Percentiles rank a stretch among this genome's conserved stretches.
phyloP scores from a whole-genome alignment of 2,797 vertebrate genomes.

The Sebastes iracundus region DNA sequence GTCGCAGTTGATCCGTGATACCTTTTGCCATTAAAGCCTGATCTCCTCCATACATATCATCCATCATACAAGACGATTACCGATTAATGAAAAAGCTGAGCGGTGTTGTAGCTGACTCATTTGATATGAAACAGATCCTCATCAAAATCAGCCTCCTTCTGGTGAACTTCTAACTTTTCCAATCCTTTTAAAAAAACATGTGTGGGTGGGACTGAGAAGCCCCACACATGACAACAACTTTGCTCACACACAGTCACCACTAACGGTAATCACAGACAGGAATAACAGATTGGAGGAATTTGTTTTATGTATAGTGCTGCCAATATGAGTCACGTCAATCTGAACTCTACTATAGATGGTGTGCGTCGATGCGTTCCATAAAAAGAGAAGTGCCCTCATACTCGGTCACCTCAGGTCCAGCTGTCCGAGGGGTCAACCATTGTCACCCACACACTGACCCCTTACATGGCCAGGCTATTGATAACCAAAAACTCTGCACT shows the following conservation, averaged over 20 bases:
- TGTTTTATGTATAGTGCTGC: neutral
- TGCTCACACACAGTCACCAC: neutral
- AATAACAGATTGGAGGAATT: neutral
- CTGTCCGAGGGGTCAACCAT: constrained; percentile 61
- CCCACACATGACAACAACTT: neutral
- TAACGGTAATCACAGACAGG: neutral
- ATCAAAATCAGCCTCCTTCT: neutral
- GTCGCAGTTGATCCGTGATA: neutral
- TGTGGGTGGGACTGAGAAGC: neutral
- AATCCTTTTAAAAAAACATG: neutral
- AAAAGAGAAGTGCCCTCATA: constrained; percentile 55
- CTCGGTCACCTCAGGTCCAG: constrained; percentile 41
- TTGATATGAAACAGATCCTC: neutral
- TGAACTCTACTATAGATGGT: constrained; percentile 16
- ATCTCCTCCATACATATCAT: neutral
- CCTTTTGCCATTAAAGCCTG: neutral
- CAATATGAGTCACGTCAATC: neutral
- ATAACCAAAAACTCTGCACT: constrained; percentile 63
- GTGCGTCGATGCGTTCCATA: constrained; percentile 48
- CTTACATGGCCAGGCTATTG: constrained; percentile 61
- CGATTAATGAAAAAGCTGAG: neutral
- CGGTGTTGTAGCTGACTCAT: neutral
- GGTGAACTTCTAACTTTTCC: neutral
- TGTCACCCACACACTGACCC: constrained; percentile 60
- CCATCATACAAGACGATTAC: neutral